These are phyloP conservation scores for Rhamphomyia laevipes DNA, from an alignment of 2,888 invertebrate species.

Conservation along the genomic window DNA sequence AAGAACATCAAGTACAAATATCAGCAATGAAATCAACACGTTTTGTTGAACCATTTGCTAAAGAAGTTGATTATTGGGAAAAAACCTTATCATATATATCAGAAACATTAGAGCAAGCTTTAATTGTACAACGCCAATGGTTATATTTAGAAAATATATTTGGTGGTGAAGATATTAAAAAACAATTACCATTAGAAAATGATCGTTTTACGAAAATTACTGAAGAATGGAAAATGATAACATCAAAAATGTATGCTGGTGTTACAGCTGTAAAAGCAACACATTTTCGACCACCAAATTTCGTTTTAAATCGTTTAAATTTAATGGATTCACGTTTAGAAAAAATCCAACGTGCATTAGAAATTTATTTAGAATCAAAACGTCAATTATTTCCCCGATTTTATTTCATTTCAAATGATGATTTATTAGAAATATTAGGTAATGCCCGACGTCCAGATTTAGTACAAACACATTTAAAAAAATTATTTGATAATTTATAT, in stretches of 20 bases:
- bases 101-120: slow-evolving; percentile 66
- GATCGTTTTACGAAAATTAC: slow-evolving; percentile 62
- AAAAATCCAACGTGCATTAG: slow-evolving; percentile 67
- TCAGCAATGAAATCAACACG: slow-evolving; percentile 80
- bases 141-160: slow-evolving; percentile 84
- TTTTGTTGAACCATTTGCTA: slow-evolving; percentile 75
- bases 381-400: slow-evolving; percentile 77
- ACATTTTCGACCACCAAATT: slow-evolving; percentile 47
- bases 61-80: slow-evolving; percentile 79
- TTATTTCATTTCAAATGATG: slow-evolving; percentile 72
- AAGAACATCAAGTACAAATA: slow-evolving; percentile 74
- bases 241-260: slow-evolving; percentile 33
- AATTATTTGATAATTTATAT: slow-evolving; percentile 77
- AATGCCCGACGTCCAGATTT: slow-evolving; percentile 73
- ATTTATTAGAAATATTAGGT: slow-evolving; percentile 63
- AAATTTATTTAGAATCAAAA: slow-evolving; percentile 79
- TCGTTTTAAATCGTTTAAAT: slow-evolving; percentile 54
- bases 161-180: slow-evolving; percentile 73
- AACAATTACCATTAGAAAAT: slow-evolving; percentile 67
- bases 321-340: slow-evolving; percentile 66
- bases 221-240: slow-evolving; percentile 58
- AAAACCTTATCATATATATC: slow-evolving; percentile 66
- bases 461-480: slow-evolving; percentile 77
- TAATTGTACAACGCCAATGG: slow-evolving; percentile 77
- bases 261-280: slow-evolving; percentile 50